A percentile compares a stretch with the other conserved stretches of the same genome.
Evolutionary conservation across 2,113 vertebrate species (phyloP).

Genomic region (Puntigrus tetrazona): DNA sequence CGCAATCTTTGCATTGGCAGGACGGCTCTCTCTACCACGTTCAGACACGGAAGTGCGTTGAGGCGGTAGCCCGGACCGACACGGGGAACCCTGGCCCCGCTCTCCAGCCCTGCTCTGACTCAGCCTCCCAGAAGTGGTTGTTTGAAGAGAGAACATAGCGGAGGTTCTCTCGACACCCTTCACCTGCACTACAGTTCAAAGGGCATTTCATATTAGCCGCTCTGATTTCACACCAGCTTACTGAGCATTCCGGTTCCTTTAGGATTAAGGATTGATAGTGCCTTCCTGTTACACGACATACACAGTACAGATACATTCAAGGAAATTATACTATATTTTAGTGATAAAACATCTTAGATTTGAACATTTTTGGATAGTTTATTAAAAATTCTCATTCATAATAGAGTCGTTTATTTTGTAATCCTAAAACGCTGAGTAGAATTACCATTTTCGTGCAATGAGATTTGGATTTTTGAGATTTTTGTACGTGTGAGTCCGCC

Average conservation of each 20-base stretch:
- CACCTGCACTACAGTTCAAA: neutral
- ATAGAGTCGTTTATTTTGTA: neutral
- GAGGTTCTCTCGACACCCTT: neutral
- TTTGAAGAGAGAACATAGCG: slow-evolving; percentile 81
- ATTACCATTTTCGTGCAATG: neutral
- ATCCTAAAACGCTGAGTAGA: neutral
- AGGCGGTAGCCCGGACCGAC: slow-evolving; percentile 74
- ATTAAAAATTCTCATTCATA: neutral
- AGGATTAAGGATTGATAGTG: slow-evolving; percentile 6
- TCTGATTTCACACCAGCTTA: neutral
- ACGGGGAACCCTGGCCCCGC: slow-evolving; percentile 77
- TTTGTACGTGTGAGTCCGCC: too few species aligned
- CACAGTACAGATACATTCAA: neutral
- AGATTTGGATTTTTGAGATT: neutral
- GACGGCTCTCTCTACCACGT: slow-evolving; percentile 84
- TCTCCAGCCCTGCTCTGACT: slow-evolving; percentile 79
- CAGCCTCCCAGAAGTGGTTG: slow-evolving; percentile 86
- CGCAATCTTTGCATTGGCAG: slow-evolving; percentile 68
- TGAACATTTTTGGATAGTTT: neutral
- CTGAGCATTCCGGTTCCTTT: neutral
- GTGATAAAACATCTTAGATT: neutral
- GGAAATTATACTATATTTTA: too few species aligned
- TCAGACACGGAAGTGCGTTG: slow-evolving; percentile 83
- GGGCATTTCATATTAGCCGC: neutral
- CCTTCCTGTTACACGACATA: neutral